A percentile compares a stretch with the other conserved stretches of the same genome.
These are phyloP conservation scores for Heliconius himera DNA, from an alignment of 1,140 invertebrate genomes.

Conservation along the genomic window DNA sequence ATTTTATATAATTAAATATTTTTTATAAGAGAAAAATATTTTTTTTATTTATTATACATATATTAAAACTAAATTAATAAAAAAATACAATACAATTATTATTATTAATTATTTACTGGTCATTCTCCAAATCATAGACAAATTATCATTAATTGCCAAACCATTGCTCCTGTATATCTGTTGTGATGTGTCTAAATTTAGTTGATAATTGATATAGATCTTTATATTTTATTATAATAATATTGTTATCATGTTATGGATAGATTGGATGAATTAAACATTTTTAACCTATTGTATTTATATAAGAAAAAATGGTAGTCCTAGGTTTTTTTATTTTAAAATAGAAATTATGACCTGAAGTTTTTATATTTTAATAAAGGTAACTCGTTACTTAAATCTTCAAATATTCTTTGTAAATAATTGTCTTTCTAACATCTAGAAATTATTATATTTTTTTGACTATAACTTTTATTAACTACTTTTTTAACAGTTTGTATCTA, in stretches of 20 bases:
- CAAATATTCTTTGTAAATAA: background rate
- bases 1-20: too few relatives aligned
- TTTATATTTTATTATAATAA: too few relatives aligned
- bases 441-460: background rate
- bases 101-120: too few relatives aligned
- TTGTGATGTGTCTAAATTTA: background rate
- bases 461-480: too few relatives aligned
- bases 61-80: background rate
- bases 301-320: too few relatives aligned
- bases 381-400: background rate
- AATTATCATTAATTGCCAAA: background rate
- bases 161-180: background rate
- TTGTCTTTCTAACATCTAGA: background rate
- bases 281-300: background rate
- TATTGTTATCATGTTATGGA: too few relatives aligned
- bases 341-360: background rate
- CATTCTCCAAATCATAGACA: background rate
- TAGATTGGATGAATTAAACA: background rate
- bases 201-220: too few relatives aligned
- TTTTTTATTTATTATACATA: background rate
- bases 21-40: too few relatives aligned
- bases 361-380: background rate
- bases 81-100: background rate
- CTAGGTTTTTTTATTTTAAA: background rate
- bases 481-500: too few relatives aligned